phyloP scores from a whole-genome alignment of 2,888 invertebrate genomes.

The Polydrusus cervinus region DNA sequence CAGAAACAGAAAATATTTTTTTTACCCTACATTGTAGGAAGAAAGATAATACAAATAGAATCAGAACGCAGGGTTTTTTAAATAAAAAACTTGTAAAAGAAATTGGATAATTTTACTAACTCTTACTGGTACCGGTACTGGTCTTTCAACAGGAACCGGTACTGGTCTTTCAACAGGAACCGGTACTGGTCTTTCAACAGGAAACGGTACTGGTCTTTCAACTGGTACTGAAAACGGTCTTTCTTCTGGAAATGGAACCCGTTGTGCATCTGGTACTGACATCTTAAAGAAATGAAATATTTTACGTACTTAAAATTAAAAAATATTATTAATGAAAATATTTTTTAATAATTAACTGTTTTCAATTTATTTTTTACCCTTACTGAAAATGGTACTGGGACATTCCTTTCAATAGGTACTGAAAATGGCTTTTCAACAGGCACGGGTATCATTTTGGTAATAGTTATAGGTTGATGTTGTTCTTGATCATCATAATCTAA shows the following conservation, averaged over 20 bases:
- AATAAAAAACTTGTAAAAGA: neutral
- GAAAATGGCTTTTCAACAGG: constrained; percentile 77
- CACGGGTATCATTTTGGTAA: constrained; percentile 68
- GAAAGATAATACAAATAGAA: no score
- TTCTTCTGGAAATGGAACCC: constrained; percentile 69
- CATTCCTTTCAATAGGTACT: constrained; percentile 59
- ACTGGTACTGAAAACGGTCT: constrained; percentile 71
- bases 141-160: constrained; percentile 72
- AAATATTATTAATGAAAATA: neutral
- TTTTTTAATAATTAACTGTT: no score
- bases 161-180: constrained; percentile 73
- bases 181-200: constrained; percentile 73
- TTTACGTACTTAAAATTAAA: neutral
- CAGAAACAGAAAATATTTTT: no score
- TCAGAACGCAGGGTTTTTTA: neutral
- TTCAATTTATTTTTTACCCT: constrained; percentile 61
- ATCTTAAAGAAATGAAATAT: neutral
- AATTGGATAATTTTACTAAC: constrained; percentile 25
- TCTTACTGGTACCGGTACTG: constrained; percentile 73
- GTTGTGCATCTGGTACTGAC: constrained; percentile 71
- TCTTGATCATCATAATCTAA: constrained; percentile 7
- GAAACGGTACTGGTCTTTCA: constrained; percentile 72
- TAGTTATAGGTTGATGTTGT: constrained; percentile 30
- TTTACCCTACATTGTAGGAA: no score
- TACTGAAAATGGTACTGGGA: constrained; percentile 53